Conservation (phyloP, 2,888 invertebrate genomes). For the Dynastes maya region DNA sequence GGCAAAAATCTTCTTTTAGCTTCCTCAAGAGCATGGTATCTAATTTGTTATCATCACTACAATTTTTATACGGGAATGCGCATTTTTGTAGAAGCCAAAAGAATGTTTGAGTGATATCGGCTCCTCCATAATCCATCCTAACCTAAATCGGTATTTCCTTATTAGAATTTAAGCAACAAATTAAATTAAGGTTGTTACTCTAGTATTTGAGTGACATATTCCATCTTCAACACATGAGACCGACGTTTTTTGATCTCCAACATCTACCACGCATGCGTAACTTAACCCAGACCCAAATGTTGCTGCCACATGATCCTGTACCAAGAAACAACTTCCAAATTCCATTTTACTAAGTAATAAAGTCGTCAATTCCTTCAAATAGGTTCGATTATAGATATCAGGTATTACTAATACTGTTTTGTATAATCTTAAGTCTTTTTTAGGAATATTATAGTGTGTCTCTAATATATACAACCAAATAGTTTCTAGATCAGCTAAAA, state of each 20-base stretch:
- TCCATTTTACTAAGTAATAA: constrained; percentile 86
- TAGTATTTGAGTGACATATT: constrained; percentile 90
- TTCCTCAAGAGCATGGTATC: constrained; percentile 87
- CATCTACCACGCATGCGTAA: constrained; percentile 94
- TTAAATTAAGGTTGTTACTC: constrained; percentile 70
- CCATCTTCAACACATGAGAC: constrained; percentile 98
- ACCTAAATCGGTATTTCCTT: constrained; percentile 63
- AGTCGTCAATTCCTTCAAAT: constrained; percentile 88
- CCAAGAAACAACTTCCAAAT: constrained; percentile 87
- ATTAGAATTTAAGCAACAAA: background rate
- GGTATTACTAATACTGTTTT: constrained; percentile 91
- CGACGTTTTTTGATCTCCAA: constrained; percentile 96
- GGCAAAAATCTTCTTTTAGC: constrained; percentile 92
- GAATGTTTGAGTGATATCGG: constrained; percentile 92
- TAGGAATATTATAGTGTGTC: constrained; percentile 82
- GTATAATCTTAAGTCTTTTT: constrained; percentile 81
- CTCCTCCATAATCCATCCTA: constrained; percentile 90
- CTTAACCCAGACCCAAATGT: constrained; percentile 88
- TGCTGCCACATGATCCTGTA: constrained; percentile 91
- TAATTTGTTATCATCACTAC: constrained; percentile 81
- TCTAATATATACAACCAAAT: constrained; percentile 91
- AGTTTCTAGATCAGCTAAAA: constrained; percentile 87
- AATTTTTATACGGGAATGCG: constrained; percentile 89
- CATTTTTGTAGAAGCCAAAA: constrained; percentile 91
- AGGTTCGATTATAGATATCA: constrained; percentile 89